Base-by-base conservation (phyloP, 2,888 invertebrate genomes). In the Cataglyphis livida region DNA sequence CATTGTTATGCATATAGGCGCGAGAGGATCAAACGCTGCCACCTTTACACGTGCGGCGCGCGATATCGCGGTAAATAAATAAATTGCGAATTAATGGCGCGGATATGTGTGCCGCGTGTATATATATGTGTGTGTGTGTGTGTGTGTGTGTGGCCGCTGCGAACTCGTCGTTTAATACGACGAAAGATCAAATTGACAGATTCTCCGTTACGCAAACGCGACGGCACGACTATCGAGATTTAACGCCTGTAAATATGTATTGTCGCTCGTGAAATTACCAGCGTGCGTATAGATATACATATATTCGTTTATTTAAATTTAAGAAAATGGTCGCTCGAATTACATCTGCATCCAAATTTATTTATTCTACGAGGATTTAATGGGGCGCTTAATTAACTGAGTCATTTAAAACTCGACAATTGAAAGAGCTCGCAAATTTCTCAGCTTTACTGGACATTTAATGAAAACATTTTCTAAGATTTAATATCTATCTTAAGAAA, bases 81-180 rank as follows among this genome's bases (percentile, higher is more conserved):
- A 79, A 71, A 79, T 79, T 79, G 71, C 25, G 59, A 79, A 71
- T 71, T 79, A 79, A 79, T 79, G 78, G 59, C 73, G 35, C 18
- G 59, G 25, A 71, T 25, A 71, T 18, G 21, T 21, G 21, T 12
- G 25, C 25, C 48, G 21, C 12, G 41, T 41, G 3, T 10, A 18
- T 48, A 0, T 48, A 18, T 12, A 3, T 41, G 0, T 18, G 5
- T 44, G 1, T 44, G 41, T 41, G 3, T 10, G 0, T 41, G 3
- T 12, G 3, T 41, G 0, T 18, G 5, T 44, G 1, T 44, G 0
- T 48, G 18, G 2, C n/a, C 41, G 35, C 44, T 59, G 59, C 18
- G 71, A 44, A 59, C 25, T 79, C 59, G 44, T 44, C 71, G 59
- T 71, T 79, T 79, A 79, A 79, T 71, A 32, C 44, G 18, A 41